Percentiles rank a stretch among this genome's conserved stretches.
Evolutionary conservation across 2,113 vertebrate species (phyloP).

Genomic region (Coreoperca whiteheadi): DNA sequence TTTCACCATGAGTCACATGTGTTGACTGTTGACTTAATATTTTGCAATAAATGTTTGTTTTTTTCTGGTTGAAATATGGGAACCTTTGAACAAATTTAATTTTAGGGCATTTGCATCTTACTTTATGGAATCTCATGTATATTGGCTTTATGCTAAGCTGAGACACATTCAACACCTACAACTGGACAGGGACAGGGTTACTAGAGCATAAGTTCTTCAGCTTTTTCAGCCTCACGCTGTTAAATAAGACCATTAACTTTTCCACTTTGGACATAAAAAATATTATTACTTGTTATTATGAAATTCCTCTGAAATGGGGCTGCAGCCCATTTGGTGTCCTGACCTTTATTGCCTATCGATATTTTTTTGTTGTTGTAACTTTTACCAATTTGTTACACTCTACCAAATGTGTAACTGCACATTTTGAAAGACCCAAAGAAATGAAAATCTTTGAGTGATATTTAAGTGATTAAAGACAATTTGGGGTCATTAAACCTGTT

Average conservation of each 20-base stretch:
- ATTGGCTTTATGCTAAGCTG: background rate
- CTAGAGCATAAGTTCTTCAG: background rate
- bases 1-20: background rate
- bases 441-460: background rate
- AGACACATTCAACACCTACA: background rate
- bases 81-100: background rate
- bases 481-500: background rate
- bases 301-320: slow-evolving; percentile 8
- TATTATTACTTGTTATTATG: background rate
- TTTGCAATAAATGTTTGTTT: background rate
- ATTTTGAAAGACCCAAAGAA: background rate
- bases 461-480: background rate
- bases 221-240: background rate
- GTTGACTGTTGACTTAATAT: background rate
- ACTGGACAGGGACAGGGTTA: background rate
- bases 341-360: background rate
- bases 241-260: background rate
- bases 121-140: background rate
- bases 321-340: background rate
- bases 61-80: background rate
- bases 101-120: background rate
- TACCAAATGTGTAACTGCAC: background rate
- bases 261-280: background rate
- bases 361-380: background rate
- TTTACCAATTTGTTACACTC: background rate